Evolutionary conservation across 2,113 vertebrate species (phyloP), one percentile per base, ranked within the genome.

Genomic region (Colinus virginianus): DNA sequence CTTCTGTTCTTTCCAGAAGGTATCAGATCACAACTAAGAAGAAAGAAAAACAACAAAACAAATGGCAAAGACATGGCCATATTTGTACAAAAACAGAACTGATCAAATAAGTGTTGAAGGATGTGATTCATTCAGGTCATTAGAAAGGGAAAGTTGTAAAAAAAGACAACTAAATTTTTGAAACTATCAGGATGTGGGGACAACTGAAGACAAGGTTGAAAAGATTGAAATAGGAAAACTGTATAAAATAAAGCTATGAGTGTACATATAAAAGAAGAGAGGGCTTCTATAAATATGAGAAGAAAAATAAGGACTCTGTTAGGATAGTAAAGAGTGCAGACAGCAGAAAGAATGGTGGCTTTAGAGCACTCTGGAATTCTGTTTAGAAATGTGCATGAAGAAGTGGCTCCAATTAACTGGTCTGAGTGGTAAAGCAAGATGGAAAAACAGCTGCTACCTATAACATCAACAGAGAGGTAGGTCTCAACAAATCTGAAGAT

Each of bases 81-180:
- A 17, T 4, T 30, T 67, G 6, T 36, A 25, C 0, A 7, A 10
- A 26, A 46, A 16, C 25, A 20, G 1, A 22, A 9, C 32, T 25
- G 16, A 28, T 2, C 22, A 63, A 56, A 51, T 13, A 19, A 53
- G 55, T 7, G 6, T n/a, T 70, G 64, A 71, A 62, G 20, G 7
- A 36, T 62, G 18, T n/a, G 46, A 66, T 56, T 71, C 13, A 38
- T 30, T 84, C 42, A 36, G 48, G 11, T 67, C 30, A 43, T 74
- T 74, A 72, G 38, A n/a, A 72, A 80, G 25, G 3, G 20, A 56
- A 92, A 67, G 9, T 7, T 81, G 34, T 32, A 30, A 58, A 84
- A 88, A 48, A 43, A 26, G 28, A 38, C 13, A 53, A 32, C 26
- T 62, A 16, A 8, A n/a, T 23, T 68, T 84, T 48, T 48, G 5